Conservation (phyloP, 1,140 invertebrate species). For the Caenorhabditis brenneri region DNA sequence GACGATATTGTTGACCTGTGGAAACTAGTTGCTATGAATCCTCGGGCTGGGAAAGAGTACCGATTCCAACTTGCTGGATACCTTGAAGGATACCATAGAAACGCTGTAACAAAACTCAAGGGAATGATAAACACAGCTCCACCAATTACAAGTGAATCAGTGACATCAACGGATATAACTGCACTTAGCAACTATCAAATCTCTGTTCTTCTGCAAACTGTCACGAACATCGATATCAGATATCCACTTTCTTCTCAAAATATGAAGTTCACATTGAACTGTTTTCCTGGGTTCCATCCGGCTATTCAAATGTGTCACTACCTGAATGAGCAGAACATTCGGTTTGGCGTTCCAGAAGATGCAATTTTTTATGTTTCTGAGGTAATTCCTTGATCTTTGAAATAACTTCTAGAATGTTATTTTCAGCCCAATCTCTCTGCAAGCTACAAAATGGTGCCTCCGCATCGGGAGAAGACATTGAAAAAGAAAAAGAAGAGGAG, state of each 20-base stretch:
- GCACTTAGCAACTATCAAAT: not conserved
- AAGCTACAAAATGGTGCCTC: slow-evolving; percentile 6
- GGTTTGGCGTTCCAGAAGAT: slow-evolving; percentile 19
- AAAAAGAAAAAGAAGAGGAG: slow-evolving; percentile 31
- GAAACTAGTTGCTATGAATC: slow-evolving; percentile 88
- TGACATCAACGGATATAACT: not conserved
- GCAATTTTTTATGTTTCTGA: not conserved
- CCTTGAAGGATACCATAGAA: slow-evolving; percentile 18
- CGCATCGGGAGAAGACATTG: not conserved
- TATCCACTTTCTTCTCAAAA: not conserved
- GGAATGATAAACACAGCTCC: not conserved
- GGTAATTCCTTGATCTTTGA: not conserved
- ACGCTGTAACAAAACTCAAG: not conserved
- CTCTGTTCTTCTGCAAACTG: not conserved
- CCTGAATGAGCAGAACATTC: slow-evolving; percentile 26
- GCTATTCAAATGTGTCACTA: slow-evolving; percentile 88
- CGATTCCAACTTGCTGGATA: not conserved
- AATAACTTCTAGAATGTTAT: not conserved
- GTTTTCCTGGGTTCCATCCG: slow-evolving; percentile 94
- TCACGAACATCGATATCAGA: not conserved
- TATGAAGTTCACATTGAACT: slow-evolving; percentile 78
- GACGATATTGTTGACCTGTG: slow-evolving; percentile 96
- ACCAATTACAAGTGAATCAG: not conserved
- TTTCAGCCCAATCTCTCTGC: not conserved
- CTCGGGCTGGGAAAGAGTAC: slow-evolving; percentile 17